Base-by-base conservation (phyloP, 2,113 vertebrate species). In the Cephalopholis sonnerati region DNA sequence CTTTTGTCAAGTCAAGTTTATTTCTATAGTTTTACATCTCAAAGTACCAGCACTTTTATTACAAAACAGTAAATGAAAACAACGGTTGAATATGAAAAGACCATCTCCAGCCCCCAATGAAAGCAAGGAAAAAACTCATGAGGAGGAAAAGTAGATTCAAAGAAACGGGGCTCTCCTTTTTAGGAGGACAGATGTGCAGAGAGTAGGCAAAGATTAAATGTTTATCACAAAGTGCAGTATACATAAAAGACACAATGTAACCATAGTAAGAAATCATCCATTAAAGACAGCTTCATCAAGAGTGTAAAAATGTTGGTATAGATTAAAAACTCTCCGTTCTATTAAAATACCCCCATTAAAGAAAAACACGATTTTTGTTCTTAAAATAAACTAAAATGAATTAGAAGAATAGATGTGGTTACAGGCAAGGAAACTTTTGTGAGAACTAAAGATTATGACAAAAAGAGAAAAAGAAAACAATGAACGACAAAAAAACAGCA, bases 51-150 rank as follows among this genome's bases (percentile, higher is more conserved):
- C 9, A 39, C 50, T 83, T 51, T 77, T 41, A 74, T 66, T 66
- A 61, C 2, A 59, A 79, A 83, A 53, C 29, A 74, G 32, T 50
- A 76, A 32, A 78, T 61, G 24, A 82, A 82, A 77, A 61, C 25
- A 48, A 29, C 3, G 0, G n/a, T 5, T 67, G 20, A 53, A 70
- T 46, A 78, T 36, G 22, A 69, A 66, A 75, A 79, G 39, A 13
- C 20, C 13, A 72, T 29, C 32, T 39, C 2, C n/a, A 66, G 58
- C n/a, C 18, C 18, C 51, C 7, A 51, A 0, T 57, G 46, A 82
- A 39, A 74, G 68, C 57, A 79, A 48, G n/a, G 15, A 41, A 20
- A 10, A 54, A 29, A 46, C 6, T 44, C 3, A 70, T 67, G 27
- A 73, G 46, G 24, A 65, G 64, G 15, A 67, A 66, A 75, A 81